phyloP scores from a whole-genome alignment of 1,140 invertebrate species.

The Diabrotica virgifera region DNA sequence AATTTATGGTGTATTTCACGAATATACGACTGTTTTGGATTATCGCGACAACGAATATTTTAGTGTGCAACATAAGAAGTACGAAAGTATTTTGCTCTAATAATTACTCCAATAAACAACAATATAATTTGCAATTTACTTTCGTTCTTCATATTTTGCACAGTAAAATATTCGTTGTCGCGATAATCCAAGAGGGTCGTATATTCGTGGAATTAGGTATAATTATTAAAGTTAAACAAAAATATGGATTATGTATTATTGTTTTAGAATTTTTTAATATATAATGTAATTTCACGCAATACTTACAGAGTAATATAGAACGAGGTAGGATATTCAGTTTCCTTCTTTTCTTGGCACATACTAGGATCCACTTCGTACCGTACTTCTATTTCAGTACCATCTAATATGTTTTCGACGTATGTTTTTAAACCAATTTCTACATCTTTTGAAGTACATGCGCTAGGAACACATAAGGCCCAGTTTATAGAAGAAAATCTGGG shows the following conservation, averaged over 20 bases:
- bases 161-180: too few species aligned
- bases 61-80: too few species aligned
- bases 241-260: background rate
- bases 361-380: slow-evolving; percentile 54
- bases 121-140: too few species aligned
- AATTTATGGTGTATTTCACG: too few species aligned
- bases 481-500: slow-evolving; percentile 60
- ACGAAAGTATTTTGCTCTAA: too few species aligned
- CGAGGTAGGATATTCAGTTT: slow-evolving; percentile 41
- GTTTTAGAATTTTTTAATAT: background rate
- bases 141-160: too few species aligned
- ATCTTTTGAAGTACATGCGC: slow-evolving; percentile 56
- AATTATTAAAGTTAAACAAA: too few species aligned
- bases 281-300: background rate
- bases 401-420: slow-evolving; percentile 31
- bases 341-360: slow-evolving; percentile 54
- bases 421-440: slow-evolving; percentile 52
- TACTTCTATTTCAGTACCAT: slow-evolving; percentile 51
- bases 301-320: slow-evolving; percentile 53
- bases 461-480: slow-evolving; percentile 62
- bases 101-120: too few species aligned
- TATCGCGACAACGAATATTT: too few species aligned
- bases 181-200: too few species aligned
- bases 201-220: too few species aligned
- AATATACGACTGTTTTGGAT: too few species aligned